These are phyloP conservation scores for Neoniphon sammara DNA, from an alignment of 2,797 vertebrate species.

Conservation along the genomic window DNA sequence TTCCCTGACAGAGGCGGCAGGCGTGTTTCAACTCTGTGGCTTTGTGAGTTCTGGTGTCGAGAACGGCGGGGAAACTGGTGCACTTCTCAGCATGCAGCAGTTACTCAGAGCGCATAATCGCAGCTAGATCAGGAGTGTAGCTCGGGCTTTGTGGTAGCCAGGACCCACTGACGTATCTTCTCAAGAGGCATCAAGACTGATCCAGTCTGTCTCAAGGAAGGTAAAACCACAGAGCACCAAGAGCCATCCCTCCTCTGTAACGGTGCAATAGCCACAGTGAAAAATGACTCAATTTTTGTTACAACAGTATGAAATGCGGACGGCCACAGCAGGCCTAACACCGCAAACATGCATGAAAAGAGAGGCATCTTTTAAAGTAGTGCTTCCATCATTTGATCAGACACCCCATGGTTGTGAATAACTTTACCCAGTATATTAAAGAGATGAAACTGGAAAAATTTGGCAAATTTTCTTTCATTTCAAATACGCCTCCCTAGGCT, in stretches of 20 bases:
- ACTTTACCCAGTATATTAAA: conserved; percentile 10
- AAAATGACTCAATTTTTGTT: neutral
- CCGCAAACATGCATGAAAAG: conserved; percentile 21
- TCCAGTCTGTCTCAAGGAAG: neutral
- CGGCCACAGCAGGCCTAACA: neutral
- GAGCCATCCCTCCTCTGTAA: neutral
- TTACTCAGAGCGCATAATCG: too few species aligned
- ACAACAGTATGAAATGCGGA: neutral
- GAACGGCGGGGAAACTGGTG: too few species aligned
- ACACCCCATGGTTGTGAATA: conserved; percentile 22
- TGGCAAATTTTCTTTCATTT: conserved; percentile 6
- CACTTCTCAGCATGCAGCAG: too few species aligned
- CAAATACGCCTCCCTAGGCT: neutral
- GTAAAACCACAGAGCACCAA: neutral
- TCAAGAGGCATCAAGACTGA: neutral
- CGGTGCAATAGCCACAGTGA: neutral
- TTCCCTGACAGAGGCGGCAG: neutral
- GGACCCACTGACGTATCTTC: neutral
- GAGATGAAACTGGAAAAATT: conserved; percentile 4
- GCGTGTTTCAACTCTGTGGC: neutral
- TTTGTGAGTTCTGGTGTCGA: too few species aligned
- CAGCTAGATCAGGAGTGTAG: too few species aligned
- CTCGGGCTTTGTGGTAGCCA: too few species aligned
- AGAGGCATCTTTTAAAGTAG: conserved; percentile 7
- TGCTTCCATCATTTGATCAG: conserved; percentile 24